Conservation (phyloP, 2,888 invertebrate species). For the Ischnura elegans region DNA sequence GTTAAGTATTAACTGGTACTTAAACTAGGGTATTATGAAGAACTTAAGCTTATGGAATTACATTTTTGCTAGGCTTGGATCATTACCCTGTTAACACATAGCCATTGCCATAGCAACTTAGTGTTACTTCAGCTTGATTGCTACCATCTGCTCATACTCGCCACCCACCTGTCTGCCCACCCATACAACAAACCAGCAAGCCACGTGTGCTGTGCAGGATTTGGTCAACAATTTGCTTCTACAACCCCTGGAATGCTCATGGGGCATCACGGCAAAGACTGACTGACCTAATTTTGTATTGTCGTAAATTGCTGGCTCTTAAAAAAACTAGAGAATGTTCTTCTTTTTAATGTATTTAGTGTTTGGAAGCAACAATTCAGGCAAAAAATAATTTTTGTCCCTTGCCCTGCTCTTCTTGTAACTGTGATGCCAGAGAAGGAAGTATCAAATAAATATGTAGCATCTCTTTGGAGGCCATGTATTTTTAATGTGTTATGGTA, state of each 20-base stretch:
- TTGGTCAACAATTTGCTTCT: conserved; percentile 44
- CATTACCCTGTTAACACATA: conserved; percentile 65
- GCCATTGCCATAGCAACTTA: conserved; percentile 57
- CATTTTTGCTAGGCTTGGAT: conserved; percentile 59
- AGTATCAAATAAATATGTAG: conserved; percentile 67
- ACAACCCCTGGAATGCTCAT: conserved; percentile 29
- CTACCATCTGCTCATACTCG: conserved; percentile 55
- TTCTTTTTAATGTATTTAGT: conserved; percentile 63
- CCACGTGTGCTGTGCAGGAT: conserved; percentile 44
- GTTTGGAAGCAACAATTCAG: conserved; percentile 58
- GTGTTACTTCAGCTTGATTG: conserved; percentile 56
- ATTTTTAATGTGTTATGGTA: conserved; percentile 66
- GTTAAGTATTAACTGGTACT: conserved; percentile 68
- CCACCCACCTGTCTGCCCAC: not conserved
- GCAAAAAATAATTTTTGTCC: conserved; percentile 65
- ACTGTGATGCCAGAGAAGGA: conserved; percentile 68
- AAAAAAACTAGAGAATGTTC: conserved; percentile 8
- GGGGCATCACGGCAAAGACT: conserved; percentile 42
- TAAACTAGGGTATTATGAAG: conserved; percentile 61
- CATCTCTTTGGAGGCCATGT: conserved; percentile 66
- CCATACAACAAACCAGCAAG: conserved; percentile 54
- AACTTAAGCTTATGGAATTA: conserved; percentile 64
- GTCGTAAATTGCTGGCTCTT: conserved; percentile 40
- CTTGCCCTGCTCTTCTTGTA: conserved; percentile 67
- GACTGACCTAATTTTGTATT: conserved; percentile 59